Evolutionary conservation across 2,113 vertebrate genomes (phyloP), one percentile per base, ranked within the genome.

Genomic region (Cyanocitta stelleri): DNA sequence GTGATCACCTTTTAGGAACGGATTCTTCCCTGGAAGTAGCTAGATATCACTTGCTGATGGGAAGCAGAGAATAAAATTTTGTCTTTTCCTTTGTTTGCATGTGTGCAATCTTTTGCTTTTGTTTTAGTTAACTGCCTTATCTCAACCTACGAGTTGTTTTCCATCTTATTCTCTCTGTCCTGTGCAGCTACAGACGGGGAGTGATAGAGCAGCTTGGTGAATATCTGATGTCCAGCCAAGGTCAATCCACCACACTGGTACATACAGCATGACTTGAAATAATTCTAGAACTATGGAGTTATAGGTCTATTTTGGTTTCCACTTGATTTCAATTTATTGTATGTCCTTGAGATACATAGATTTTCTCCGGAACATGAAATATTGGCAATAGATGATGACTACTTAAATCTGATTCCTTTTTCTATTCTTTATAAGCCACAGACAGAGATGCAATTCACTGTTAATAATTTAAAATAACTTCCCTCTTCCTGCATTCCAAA

Each of bases 381-480:
- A 96, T 3, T 83, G 14, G 46, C 55, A 71, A 72, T 9, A 83
- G 51, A 35, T 86, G 68, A 85, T 11, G 32, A 74, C 75, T 83
- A 74, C 21, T 94, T 86, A 75, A 93, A 92, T 86, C 35, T 67
- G 44, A 74, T 71, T 80, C 55, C 55, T 37, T 77, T 76, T 82
- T 63, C 63, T 78, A 46, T 89, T 91, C 52, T 49, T 30, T 69
- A 18, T 75, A 64, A 90, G 51, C 33, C 58, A 83, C 54, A 92
- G 75, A 67, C 16, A 86, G 43, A 13, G 7, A 87, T 71, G 39
- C 24, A 80, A 85, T 52, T 71, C 7, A 52, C 33, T 88, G 63
- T 77, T 77, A 91, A 85, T 94, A 95, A 91, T 92, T 91, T 48
- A 93, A 69, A 94, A 69, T 86, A 1, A 88, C 74, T 84, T 91